These are phyloP conservation scores for Osmerus eperlanus DNA, from an alignment of 2,113 vertebrate genomes.

Conservation along the genomic window DNA sequence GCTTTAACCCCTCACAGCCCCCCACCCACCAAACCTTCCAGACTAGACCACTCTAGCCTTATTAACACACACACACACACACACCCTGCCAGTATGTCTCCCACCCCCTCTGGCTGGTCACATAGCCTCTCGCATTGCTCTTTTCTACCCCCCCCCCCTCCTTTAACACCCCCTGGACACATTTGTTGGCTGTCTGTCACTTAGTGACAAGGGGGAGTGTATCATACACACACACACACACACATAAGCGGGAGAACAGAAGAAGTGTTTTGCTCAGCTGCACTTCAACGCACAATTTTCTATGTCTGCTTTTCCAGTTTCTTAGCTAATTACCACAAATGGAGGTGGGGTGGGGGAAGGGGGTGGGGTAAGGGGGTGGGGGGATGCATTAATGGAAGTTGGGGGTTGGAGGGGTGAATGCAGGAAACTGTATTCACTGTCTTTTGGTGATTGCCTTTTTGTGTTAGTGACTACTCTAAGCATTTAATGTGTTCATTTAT, in stretches of 20 bases:
- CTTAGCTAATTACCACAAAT: not conserved
- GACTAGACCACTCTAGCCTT: not conserved
- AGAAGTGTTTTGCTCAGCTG: not conserved
- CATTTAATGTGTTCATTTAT: too few species aligned
- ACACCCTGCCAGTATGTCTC: slow-evolving; percentile 17
- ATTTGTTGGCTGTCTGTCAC: slow-evolving; percentile 42
- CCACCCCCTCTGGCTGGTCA: slow-evolving; percentile 36
- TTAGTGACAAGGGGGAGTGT: slow-evolving; percentile 26
- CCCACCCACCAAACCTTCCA: not conserved
- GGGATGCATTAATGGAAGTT: not conserved
- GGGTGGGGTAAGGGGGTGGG: not conserved
- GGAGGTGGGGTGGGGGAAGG: not conserved
- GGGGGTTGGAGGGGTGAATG: not conserved
- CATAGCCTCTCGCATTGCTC: slow-evolving; percentile 43
- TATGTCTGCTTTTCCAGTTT: not conserved
- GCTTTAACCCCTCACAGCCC: slow-evolving; percentile 28
- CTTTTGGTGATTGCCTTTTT: too few species aligned
- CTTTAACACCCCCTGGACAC: slow-evolving; percentile 14
- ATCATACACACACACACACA: not conserved
- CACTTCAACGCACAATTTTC: not conserved
- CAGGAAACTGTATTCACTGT: not conserved
- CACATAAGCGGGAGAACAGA: not conserved
- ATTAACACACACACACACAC: not conserved
- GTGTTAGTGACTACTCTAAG: too few species aligned
- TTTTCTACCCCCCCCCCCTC: slow-evolving; percentile 23